Base-by-base conservation (phyloP, 2,113 vertebrate genomes). In the Sinocyclocheilus anophthalmus region DNA sequence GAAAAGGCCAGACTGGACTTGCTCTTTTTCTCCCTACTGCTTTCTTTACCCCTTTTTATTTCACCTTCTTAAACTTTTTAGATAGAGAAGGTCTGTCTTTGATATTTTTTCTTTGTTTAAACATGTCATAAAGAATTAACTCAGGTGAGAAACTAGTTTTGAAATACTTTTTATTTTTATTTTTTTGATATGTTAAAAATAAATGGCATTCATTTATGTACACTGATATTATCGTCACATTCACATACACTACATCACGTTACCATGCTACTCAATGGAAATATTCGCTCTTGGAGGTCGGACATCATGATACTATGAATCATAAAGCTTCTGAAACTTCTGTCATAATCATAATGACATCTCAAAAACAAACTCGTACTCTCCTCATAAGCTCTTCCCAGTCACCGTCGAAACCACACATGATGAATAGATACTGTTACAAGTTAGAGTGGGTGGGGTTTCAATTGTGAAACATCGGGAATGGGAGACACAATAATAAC, bases 1-100 rank as follows among this genome's bases (percentile, higher is more conserved):
- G 81, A 84, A 73, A 73, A 67, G 78, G 91, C 94, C 85, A 91
- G 94, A 91, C 90, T 88, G 85, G 88, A 91, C 93, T 88, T 92
- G 93, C 89, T 85, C 30, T n/a, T 2, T 24, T 59, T 10, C 5
- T 16, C 3, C 79, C 67, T 89, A 81, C 83, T 84, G 55, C 76
- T 84, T 87, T 76, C 63, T 87, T 88, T 81, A 80, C 37, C 2
- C 7, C 11, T 65, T 48, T 70, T 9, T 77, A 72, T 85, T 83
- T 39, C 72, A 57, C 81, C 18, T 50, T 61, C 76, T 45, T 57
- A 18, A n/a, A 33, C 5, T 87, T 69, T 24, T 69, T 18, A 26
- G 1, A 57, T 48, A 20, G 20, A 75, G 22, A 57, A 5, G 18
- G 70, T 77, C 12, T 39, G 30, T 22, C 6, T 42, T 55, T 30